Base-by-base conservation (phyloP, 2,888 invertebrate species). In the Trichacis sp. region DNA sequence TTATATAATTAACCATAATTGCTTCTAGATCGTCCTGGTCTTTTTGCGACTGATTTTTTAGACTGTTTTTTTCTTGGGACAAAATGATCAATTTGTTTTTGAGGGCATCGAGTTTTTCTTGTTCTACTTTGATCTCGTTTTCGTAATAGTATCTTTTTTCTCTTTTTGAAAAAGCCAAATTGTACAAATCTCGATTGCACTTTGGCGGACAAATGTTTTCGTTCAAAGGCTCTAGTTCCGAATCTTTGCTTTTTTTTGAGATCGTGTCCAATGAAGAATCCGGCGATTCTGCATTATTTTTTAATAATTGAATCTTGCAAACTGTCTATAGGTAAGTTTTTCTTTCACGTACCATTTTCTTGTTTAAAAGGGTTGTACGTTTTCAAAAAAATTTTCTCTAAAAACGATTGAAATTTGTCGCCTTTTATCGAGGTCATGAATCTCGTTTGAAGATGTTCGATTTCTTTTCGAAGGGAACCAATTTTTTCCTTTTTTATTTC, bases 301-400 rank as follows among this genome's bases (percentile, higher is more conserved):
- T n/a, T n/a, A n/a, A n/a, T n/a, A n/a, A n/a, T n/a, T n/a, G n/a
- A n/a, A n/a, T n/a, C n/a, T n/a, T n/a, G n/a, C n/a, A n/a, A n/a
- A n/a, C n/a, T n/a, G n/a, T n/a, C n/a, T n/a, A n/a, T n/a, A n/a
- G n/a, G n/a, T n/a, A n/a, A 55, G 29, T 17, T 56, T 43, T 46
- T 36, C 42, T 24, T 45, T 11, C 1, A 54, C 52, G 18, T 51
- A 85, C 87, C 88, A 57, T 87, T 87, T 3, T 87, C 88, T 47
- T 2, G 86, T 75, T 91, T 92, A 0, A 90, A 89, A 4, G 91
- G 88, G 65, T 91, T 92, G 75, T 91, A 93, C 76, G 93, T 94
- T 79, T 94, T 96, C 77, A 91, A 93, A 77, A 92, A 96, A 55
- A 96, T 94, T 75, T 91, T 89, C 15, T 89, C 88, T 40, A 96